Percentiles rank a stretch among this genome's conserved stretches.
phyloP scores from a whole-genome alignment of 2,888 invertebrate species.

The Tetranychus piercei region DNA sequence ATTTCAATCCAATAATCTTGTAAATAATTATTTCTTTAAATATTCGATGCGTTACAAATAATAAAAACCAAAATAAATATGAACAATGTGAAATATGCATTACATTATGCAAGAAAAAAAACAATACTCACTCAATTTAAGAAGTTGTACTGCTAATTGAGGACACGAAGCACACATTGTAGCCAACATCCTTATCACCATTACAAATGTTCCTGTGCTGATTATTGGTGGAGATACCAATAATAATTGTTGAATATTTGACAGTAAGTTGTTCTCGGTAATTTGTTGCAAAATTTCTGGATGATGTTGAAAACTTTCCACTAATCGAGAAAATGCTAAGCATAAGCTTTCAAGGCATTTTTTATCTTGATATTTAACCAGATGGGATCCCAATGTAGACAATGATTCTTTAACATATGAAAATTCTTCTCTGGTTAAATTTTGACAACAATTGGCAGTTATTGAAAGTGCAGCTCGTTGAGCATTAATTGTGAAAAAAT shows the following conservation, averaged over 20 bases:
- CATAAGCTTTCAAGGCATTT: constrained; percentile 95
- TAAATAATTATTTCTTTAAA: too few species aligned
- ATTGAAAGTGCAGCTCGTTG: constrained; percentile 89
- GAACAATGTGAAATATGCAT: too few species aligned
- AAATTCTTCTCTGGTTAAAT: constrained; percentile 80
- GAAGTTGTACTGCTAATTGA: constrained; percentile 68
- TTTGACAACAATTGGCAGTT: constrained; percentile 93
- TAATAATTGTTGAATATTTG: constrained; percentile 69
- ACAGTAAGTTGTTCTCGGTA: constrained; percentile 69
- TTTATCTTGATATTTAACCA: constrained; percentile 56
- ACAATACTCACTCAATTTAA: constrained; percentile 51
- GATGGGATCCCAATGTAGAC: constrained; percentile 53
- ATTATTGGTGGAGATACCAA: constrained; percentile 65
- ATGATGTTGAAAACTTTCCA: constrained; percentile 87
- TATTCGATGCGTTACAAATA: too few species aligned
- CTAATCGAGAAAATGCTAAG: constrained; percentile 80
- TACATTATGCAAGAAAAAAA: neutral
- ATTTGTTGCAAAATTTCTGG: constrained; percentile 77
- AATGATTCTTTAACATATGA: constrained; percentile 73
- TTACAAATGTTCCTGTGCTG: constrained; percentile 84
- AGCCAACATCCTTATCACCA: constrained; percentile 84
- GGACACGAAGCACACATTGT: constrained; percentile 90
- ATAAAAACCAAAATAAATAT: too few species aligned
- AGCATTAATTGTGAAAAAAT: constrained; percentile 95
- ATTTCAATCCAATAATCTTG: too few species aligned